Percentiles rank a stretch among this genome's conserved stretches.
Evolutionary conservation across 2,797 vertebrate species (phyloP).

Genomic region (Pseudomugil gertrudae): DNA sequence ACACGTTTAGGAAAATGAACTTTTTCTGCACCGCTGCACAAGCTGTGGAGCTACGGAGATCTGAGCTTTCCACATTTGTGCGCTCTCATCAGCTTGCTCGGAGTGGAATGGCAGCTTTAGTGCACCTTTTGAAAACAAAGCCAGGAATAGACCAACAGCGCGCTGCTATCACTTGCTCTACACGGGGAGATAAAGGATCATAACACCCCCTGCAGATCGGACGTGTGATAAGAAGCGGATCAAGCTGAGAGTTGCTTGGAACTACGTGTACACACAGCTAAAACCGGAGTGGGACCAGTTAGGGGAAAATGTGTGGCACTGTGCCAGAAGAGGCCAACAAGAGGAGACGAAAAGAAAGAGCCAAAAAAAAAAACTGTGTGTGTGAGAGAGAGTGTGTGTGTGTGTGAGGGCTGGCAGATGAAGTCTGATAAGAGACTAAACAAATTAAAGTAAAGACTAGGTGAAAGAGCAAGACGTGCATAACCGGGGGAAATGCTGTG

Average conservation of each 20-base stretch:
- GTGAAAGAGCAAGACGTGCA: conserved; percentile 58
- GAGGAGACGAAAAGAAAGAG: conserved; percentile 52
- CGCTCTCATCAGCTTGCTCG: conserved; percentile 54
- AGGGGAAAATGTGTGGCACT: conserved; percentile 68
- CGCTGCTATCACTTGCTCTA: conserved; percentile 48
- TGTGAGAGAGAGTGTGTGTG: conserved; percentile 17
- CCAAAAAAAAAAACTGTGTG: background rate
- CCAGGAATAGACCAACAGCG: conserved; percentile 62
- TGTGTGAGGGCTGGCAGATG: conserved; percentile 13
- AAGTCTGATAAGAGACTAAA: conserved; percentile 64
- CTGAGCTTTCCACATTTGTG: conserved; percentile 59
- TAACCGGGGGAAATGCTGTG: background rate
- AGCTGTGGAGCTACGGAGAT: conserved; percentile 50
- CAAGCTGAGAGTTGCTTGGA: conserved; percentile 32
- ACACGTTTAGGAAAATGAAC: conserved; percentile 29
- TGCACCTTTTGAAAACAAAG: conserved; percentile 69
- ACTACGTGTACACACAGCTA: conserved; percentile 31
- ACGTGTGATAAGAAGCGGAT: conserved; percentile 57
- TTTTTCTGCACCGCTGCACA: conserved; percentile 48
- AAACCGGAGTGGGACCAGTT: conserved; percentile 51
- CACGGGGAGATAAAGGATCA: conserved; percentile 66
- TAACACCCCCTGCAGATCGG: conserved; percentile 70
- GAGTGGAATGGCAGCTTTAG: conserved; percentile 58
- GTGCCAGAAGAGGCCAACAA: conserved; percentile 72
- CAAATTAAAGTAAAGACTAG: conserved; percentile 66